phyloP scores from a whole-genome alignment of 1,140 invertebrate genomes.

The Ephestia elutella region DNA sequence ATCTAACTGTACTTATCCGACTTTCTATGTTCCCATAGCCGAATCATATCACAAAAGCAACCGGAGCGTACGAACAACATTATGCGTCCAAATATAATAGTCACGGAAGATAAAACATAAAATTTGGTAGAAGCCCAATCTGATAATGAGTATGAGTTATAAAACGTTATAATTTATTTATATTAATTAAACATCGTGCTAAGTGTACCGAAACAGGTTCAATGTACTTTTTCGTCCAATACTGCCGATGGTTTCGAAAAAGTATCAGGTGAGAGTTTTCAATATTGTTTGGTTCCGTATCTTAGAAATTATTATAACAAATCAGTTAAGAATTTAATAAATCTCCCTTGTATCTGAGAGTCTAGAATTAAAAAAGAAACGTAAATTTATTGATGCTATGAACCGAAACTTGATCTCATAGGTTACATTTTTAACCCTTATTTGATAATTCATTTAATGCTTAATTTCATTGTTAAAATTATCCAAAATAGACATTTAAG shows the following conservation, averaged over 20 bases:
- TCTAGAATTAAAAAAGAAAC: no score
- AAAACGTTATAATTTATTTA: constrained; percentile 46
- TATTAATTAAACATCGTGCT: constrained; percentile 53
- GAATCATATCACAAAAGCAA: neutral
- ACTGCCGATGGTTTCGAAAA: constrained; percentile 13
- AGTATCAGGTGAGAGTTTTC: neutral
- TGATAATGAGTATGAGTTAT: constrained; percentile 35
- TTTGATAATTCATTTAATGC: no score
- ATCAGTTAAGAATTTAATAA: no score
- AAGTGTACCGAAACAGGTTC: constrained; percentile 63
- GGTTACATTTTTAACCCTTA: no score
- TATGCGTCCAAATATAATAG: constrained; percentile 23
- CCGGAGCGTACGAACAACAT: constrained; percentile 11
- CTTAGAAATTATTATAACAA: neutral
- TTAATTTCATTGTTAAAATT: no score
- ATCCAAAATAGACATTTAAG: no score
- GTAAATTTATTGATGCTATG: no score
- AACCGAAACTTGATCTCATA: no score
- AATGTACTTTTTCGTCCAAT: constrained; percentile 32
- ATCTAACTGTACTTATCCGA: neutral
- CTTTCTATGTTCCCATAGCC: neutral
- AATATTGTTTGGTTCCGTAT: constrained; percentile 5
- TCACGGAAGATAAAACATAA: constrained; percentile 37
- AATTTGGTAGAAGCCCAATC: constrained; percentile 24
- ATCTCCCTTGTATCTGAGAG: no score